Percentiles rank a stretch among this genome's conserved stretches.
Conservation (phyloP, 53 echinoderm and acorn worm genomes). For the Apostichopus leukothele region DNA sequence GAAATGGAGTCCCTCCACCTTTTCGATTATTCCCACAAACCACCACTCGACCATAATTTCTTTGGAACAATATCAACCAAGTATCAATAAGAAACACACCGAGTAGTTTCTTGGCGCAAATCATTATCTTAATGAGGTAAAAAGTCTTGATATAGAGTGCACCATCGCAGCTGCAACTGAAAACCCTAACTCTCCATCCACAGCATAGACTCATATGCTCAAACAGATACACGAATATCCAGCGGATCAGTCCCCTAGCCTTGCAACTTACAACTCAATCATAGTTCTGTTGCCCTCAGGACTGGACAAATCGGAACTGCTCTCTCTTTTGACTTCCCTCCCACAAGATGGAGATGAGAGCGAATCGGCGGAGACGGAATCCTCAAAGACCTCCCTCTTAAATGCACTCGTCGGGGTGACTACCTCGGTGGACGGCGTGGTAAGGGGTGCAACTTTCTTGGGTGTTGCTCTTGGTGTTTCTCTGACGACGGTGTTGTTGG, state of each 20-base stretch:
- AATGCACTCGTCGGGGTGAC: slow-evolving; percentile 96
- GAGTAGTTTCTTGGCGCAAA: neutral
- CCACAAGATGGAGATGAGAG: slow-evolving; percentile 47
- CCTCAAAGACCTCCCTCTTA: slow-evolving; percentile 56
- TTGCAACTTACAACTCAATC: slow-evolving; percentile 67
- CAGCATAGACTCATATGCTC: neutral
- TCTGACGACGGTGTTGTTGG: slow-evolving; percentile 39
- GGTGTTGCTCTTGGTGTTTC: slow-evolving; percentile 28
- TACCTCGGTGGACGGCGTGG: slow-evolving; percentile 91
- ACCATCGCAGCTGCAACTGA: slow-evolving; percentile 36
- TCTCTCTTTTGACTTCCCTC: slow-evolving; percentile 53
- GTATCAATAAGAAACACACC: neutral
- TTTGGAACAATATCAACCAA: neutral
- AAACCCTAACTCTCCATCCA: neutral
- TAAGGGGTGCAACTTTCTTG: slow-evolving; percentile 58
- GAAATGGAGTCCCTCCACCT: too few species aligned
- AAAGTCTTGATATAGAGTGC: neutral
- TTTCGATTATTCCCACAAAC: neutral
- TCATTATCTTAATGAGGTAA: slow-evolving; percentile 10
- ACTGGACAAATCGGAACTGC: slow-evolving; percentile 78
- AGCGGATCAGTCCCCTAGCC: too few species aligned
- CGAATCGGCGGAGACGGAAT: slow-evolving; percentile 45
- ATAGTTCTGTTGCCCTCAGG: slow-evolving; percentile 83
- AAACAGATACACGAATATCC: too few species aligned
- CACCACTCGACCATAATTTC: neutral